A percentile compares a stretch with the other conserved stretches of the same genome.
Conservation (phyloP, 2,113 vertebrate species). For the Solenodon paradoxus region DNA sequence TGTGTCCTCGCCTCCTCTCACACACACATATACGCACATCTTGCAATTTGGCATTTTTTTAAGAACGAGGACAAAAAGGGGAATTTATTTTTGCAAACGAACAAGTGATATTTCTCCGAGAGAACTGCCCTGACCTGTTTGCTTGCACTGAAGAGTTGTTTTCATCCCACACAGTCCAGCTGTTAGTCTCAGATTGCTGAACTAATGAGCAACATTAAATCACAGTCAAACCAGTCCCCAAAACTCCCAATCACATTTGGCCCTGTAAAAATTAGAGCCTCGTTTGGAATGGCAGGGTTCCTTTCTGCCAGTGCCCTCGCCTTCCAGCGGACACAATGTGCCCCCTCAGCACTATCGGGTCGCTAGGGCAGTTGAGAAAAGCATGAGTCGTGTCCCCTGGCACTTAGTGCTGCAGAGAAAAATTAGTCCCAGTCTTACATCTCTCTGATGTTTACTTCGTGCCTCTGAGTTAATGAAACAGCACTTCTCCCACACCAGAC, state of each 20-base stretch:
- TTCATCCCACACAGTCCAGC: neutral
- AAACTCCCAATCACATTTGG: neutral
- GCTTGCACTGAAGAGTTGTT: constrained; percentile 28
- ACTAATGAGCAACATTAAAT: constrained; percentile 38
- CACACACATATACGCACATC: neutral
- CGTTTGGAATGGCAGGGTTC: neutral
- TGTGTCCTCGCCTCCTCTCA: constrained; percentile 23
- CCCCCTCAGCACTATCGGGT: neutral
- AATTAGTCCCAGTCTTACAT: neutral
- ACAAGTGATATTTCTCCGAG: constrained; percentile 47
- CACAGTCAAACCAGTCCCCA: constrained; percentile 31
- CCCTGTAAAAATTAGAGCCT: neutral
- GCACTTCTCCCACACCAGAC: neutral
- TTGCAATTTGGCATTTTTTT: constrained; percentile 49
- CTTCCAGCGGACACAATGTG: neutral
- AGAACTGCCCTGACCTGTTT: constrained; percentile 25
- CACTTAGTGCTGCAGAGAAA: neutral
- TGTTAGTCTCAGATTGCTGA: constrained; percentile 53
- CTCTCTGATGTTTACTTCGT: neutral
- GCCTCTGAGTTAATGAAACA: constrained; percentile 10
- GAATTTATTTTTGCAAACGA: constrained; percentile 53
- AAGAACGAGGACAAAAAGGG: constrained; percentile 19
- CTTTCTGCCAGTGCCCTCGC: neutral
- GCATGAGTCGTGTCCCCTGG: neutral
- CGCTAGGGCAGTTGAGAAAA: neutral